Percentiles rank a stretch among this genome's conserved stretches.
These are phyloP conservation scores for Polypedilum vanderplanki DNA, from an alignment of 1,140 invertebrate species.

Conservation along the genomic window DNA sequence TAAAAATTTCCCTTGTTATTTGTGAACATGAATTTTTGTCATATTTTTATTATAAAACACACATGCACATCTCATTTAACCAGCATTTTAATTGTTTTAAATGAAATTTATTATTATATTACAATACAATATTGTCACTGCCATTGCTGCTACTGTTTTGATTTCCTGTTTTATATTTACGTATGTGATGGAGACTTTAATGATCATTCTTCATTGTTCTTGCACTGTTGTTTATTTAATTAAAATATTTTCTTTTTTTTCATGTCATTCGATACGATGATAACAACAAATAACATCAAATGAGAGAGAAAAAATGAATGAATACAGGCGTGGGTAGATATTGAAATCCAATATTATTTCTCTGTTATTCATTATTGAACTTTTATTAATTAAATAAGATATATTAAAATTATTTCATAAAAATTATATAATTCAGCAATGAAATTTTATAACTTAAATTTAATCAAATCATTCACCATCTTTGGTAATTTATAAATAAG, in stretches of 20 bases:
- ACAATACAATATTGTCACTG: constrained; percentile 7
- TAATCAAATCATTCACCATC: no score
- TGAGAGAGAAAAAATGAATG: no score
- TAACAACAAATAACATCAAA: neutral
- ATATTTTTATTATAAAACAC: neutral
- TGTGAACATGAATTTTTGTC: neutral
- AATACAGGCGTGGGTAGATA: neutral
- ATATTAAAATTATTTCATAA: neutral
- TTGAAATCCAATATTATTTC: no score
- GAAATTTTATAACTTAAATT: no score
- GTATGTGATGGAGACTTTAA: neutral
- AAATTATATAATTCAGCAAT: neutral
- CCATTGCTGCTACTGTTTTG: neutral
- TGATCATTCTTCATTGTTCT: constrained; percentile 1
- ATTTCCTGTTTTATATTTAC: neutral
- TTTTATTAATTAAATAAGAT: no score
- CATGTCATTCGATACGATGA: neutral
- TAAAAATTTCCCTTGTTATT: neutral
- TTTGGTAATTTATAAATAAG: no score
- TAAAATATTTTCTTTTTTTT: constrained; percentile 1
- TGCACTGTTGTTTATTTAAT: constrained; percentile 6
- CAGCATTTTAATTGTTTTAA: constrained; percentile 31
- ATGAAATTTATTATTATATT: constrained; percentile 30
- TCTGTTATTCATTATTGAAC: no score
- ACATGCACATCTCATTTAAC: neutral